Conservation (phyloP, 2,797 vertebrate species). For the Coendou prehensilis region DNA sequence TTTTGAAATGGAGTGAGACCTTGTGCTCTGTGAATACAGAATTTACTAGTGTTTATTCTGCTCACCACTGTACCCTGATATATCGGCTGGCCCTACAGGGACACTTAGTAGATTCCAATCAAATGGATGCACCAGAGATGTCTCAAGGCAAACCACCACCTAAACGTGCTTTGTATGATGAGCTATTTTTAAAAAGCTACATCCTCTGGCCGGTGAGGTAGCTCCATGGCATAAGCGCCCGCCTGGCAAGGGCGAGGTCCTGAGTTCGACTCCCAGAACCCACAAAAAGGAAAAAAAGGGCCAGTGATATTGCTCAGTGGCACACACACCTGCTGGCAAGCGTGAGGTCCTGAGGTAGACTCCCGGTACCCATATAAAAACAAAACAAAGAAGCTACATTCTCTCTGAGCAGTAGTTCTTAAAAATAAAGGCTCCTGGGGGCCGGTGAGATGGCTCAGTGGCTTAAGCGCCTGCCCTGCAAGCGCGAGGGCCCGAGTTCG, state of each 20-base stretch:
- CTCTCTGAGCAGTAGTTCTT: constrained; percentile 62
- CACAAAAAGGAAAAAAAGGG: too few species aligned
- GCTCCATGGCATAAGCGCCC: too few species aligned
- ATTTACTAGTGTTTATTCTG: background rate
- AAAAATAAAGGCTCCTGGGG: constrained; percentile 71
- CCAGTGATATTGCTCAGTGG: too few species aligned
- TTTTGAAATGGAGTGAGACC: constrained; percentile 10
- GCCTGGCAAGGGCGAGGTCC: too few species aligned
- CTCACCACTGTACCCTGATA: background rate
- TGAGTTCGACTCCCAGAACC: too few species aligned
- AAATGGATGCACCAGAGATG: background rate
- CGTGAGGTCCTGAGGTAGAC: too few species aligned
- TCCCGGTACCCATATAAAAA: too few species aligned
- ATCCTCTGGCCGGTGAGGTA: background rate
- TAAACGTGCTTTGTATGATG: constrained; percentile 33
- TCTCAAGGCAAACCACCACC: constrained; percentile 22
- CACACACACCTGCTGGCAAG: too few species aligned
- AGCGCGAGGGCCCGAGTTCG: too few species aligned
- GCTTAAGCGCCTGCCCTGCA: too few species aligned
- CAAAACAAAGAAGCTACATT: background rate
- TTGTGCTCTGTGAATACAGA: background rate
- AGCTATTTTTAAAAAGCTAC: constrained; percentile 10
- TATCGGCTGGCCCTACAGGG: background rate
- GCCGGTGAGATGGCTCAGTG: too few species aligned
- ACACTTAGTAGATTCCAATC: background rate